Conservation (phyloP, 2,888 invertebrate genomes). For the Pterobdella sp. region DNA sequence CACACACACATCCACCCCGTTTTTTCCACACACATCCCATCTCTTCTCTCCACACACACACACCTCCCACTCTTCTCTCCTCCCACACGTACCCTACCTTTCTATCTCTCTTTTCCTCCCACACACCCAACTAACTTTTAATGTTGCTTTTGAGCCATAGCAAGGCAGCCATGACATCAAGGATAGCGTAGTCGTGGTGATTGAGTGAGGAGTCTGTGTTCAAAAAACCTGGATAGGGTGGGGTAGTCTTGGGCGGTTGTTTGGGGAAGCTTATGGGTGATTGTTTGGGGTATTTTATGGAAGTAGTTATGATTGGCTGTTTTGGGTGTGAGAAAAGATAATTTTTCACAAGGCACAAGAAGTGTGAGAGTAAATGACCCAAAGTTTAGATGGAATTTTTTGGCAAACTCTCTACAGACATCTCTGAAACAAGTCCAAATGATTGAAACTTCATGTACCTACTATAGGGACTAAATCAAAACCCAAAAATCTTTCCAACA, state of each 20-base stretch:
- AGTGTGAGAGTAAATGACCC: background rate
- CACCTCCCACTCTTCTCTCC: background rate
- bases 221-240: slow-evolving; percentile 50
- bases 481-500: no score
- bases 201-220: slow-evolving; percentile 49
- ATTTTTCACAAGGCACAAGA: background rate
- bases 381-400: no score
- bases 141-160: slow-evolving; percentile 22
- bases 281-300: background rate
- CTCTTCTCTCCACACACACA: background rate
- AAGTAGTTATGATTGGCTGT: background rate
- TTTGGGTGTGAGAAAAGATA: background rate
- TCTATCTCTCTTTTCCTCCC: background rate
- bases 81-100: background rate
- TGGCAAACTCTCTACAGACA: no score
- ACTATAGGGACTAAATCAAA: no score
- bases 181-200: slow-evolving; percentile 77
- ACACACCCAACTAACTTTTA: background rate
- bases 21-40: background rate
- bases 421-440: no score
- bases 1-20: background rate
- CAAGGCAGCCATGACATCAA: slow-evolving; percentile 67
- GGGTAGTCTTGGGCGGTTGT: background rate
- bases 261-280: background rate
- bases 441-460: no score